These are phyloP conservation scores for Chironomus tentans DNA, from an alignment of 2,888 invertebrate genomes.

Conservation along the genomic window DNA sequence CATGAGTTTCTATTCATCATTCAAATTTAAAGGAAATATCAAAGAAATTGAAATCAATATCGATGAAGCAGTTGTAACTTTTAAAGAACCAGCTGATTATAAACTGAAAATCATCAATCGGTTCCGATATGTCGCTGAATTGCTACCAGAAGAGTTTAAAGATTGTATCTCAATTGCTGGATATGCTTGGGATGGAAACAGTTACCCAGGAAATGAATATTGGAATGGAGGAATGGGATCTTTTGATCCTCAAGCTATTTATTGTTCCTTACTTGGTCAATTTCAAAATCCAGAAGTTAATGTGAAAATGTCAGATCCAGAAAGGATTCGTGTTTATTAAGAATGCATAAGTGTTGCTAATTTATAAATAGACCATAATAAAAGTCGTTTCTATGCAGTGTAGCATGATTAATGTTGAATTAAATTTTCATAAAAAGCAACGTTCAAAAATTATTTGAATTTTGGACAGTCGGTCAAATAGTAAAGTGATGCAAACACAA, in stretches of 20 bases:
- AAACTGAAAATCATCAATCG: not conserved
- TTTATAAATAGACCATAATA: too few species aligned
- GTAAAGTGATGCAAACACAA: too few species aligned
- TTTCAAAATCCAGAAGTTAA: constrained; percentile 19
- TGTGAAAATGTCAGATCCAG: not conserved
- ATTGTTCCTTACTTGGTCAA: not conserved
- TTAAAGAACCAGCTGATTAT: not conserved
- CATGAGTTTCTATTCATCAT: not conserved
- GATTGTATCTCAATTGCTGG: not conserved
- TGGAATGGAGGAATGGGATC: not conserved
- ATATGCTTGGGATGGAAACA: constrained; percentile 13
- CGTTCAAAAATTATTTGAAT: too few species aligned
- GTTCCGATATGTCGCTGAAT: not conserved
- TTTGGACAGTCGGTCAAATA: too few species aligned
- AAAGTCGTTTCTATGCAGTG: too few species aligned
- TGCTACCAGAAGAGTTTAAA: not conserved
- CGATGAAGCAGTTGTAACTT: not conserved
- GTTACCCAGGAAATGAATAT: constrained; percentile 15
- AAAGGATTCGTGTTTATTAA: not conserved
- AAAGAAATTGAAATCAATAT: not conserved
- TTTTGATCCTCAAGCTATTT: constrained; percentile 5
- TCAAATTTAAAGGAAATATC: not conserved
- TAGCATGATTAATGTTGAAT: too few species aligned
- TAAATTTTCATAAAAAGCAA: too few species aligned
- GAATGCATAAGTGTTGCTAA: too few species aligned